phyloP scores from a whole-genome alignment of 2,888 invertebrate genomes.

The Acleris emargana region DNA sequence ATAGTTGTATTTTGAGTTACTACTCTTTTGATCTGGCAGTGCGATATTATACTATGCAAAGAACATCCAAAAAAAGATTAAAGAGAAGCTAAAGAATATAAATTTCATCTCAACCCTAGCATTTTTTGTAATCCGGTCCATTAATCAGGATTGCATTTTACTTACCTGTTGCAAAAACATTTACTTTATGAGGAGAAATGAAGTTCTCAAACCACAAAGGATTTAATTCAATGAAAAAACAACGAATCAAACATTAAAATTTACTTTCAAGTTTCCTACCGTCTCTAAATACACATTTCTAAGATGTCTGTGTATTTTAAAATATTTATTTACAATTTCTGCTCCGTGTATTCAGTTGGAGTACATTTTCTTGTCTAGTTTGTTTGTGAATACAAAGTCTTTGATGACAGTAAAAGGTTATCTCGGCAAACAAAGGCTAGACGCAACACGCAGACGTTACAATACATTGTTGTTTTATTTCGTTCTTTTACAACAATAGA shows the following conservation, averaged over 20 bases:
- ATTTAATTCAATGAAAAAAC: conserved; percentile 28
- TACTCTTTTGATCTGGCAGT: too few relatives aligned
- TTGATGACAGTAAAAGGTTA: conserved; percentile 60
- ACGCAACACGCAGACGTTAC: conserved; percentile 22
- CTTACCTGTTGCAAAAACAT: conserved; percentile 2
- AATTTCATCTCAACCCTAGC: too few relatives aligned
- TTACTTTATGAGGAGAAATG: conserved; percentile 28
- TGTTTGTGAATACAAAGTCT: conserved; percentile 60
- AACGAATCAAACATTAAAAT: conserved; percentile 34
- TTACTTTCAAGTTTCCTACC: conserved; percentile 17
- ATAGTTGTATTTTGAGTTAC: too few relatives aligned
- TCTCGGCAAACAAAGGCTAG: conserved; percentile 42
- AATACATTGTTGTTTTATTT: conserved; percentile 19
- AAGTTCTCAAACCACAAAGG: conserved; percentile 26
- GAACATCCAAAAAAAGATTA: too few relatives aligned
- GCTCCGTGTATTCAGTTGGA: conserved; percentile 38
- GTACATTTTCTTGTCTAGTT: conserved; percentile 37
- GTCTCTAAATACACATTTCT: conserved; percentile 39
- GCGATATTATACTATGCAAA: too few relatives aligned
- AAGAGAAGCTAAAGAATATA: too few relatives aligned
- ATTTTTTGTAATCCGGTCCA: neutral
- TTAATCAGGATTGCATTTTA: neutral
- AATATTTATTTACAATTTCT: conserved; percentile 31
- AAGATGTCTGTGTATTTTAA: conserved; percentile 37
- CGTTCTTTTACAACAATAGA: conserved; percentile 13